Evolutionary conservation across 2,888 invertebrate species (phyloP), one percentile per base, ranked within the genome.

Genomic region (Netelia inedita): DNA sequence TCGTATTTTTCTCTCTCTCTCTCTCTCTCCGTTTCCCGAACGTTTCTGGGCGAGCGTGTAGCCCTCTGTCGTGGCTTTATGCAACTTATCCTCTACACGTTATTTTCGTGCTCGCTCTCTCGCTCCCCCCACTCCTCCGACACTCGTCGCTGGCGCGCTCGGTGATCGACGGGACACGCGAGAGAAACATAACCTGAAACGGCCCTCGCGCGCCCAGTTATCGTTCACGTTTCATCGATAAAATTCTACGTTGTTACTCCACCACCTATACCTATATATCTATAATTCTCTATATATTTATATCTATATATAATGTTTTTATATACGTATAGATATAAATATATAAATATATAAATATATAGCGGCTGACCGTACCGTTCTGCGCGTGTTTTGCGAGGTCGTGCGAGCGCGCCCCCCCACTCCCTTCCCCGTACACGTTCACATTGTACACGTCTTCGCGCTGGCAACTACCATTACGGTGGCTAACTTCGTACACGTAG

Each of bases 171-270:
- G 65, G 35, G 72, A 69, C 79, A 66, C 79, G 79, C 79, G 79
- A 65, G 79, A 79, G 28, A 72, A 28, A 68, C 68, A 19, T 35
- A 50, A 28, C 21, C 61, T 35, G 63, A 53, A 61, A 43, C 21
- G 43, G 63, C 35, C 14, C 80, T 74, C 35, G 53, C 69, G 63
- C 63, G 81, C 69, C 75, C 69, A 63, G 57, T 82, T 76, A 82
- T 75, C 81, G 75, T 81, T 69, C 55, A 43, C 69, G 81, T 69
- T 68, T 71, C 81, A 81, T 81, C 81, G 75, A 81, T 73, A 65
- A 73, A 72, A 79, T 74, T 73, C 19, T 74, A 65, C 41, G 35
- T 63, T 41, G 21, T 21, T 28, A 35, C 63, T 35, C n/a, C 6
- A 28, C 23, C 3, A n/a, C 14, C 1, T 63, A 10, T 65, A 19